phyloP scores from a whole-genome alignment of 2,113 vertebrate species.

The Melanostigma gelatinosum region DNA sequence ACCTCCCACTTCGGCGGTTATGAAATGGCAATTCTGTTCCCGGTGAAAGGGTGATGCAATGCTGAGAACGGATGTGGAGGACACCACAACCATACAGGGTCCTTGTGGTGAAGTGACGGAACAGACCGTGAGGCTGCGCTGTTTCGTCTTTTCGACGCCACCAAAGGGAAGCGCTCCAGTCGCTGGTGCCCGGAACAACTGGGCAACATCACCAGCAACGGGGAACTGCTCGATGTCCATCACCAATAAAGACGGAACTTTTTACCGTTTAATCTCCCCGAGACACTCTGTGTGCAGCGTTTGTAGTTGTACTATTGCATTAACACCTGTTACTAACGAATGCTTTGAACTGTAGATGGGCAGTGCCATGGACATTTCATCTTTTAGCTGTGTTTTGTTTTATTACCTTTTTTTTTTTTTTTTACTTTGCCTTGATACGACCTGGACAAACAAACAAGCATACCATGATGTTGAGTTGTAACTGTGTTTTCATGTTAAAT shows the following conservation, averaged over 20 bases:
- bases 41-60: background rate
- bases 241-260: constrained; percentile 15
- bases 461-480: constrained; percentile 28
- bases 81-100: constrained; percentile 22
- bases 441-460: constrained; percentile 39
- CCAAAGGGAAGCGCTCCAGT: constrained; percentile 56
- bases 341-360: constrained; percentile 57
- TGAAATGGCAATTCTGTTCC: constrained; percentile 1
- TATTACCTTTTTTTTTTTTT: constrained; percentile 26
- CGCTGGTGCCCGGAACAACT: constrained; percentile 52
- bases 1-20: constrained; percentile 2
- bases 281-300: constrained; percentile 30
- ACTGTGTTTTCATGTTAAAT: constrained; percentile 39
- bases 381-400: constrained; percentile 66
- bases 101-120: constrained; percentile 12
- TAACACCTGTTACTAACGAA: constrained; percentile 77
- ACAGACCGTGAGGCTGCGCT: constrained; percentile 1
- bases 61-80: background rate
- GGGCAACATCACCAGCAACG: constrained; percentile 70
- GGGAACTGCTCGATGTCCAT: constrained; percentile 22
- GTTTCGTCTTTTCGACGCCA: background rate
- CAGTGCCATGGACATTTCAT: constrained; percentile 62
- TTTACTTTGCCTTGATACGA: constrained; percentile 57
- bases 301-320: constrained; percentile 60
- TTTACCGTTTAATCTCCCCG: constrained; percentile 9